Conservation (phyloP, 2,113 vertebrate genomes). For the Dromaius novaehollandiae region DNA sequence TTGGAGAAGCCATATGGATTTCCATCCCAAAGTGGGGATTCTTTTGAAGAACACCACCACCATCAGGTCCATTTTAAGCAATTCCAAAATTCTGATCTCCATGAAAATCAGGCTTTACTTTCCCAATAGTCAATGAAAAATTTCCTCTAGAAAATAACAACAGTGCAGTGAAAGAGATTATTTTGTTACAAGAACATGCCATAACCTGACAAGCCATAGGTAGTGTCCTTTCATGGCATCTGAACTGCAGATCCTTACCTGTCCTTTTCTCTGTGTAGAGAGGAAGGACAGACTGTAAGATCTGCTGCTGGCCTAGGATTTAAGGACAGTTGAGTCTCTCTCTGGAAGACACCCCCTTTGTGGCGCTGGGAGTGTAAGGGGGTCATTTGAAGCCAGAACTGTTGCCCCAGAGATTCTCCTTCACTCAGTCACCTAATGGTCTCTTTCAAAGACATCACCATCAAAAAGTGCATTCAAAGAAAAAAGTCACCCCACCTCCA, state of each 20-base stretch:
- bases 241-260: neutral
- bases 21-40: neutral
- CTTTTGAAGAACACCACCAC: neutral
- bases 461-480: neutral
- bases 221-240: neutral
- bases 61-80: neutral
- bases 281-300: neutral
- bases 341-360: neutral
- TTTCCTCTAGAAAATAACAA: neutral
- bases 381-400: neutral
- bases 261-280: neutral
- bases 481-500: neutral
- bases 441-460: neutral
- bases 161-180: neutral
- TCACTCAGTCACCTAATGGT: neutral
- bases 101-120: neutral
- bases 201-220: neutral
- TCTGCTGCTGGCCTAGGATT: neutral
- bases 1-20: neutral
- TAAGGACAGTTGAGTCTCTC: neutral
- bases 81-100: neutral
- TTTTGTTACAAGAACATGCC: neutral
- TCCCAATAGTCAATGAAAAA: neutral
- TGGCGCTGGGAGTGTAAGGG: fast-evolving
- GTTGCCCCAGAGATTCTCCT: neutral